Evolutionary conservation across 2,113 vertebrate species (phyloP).

Genomic region (Periophthalmodon schlosseri): DNA sequence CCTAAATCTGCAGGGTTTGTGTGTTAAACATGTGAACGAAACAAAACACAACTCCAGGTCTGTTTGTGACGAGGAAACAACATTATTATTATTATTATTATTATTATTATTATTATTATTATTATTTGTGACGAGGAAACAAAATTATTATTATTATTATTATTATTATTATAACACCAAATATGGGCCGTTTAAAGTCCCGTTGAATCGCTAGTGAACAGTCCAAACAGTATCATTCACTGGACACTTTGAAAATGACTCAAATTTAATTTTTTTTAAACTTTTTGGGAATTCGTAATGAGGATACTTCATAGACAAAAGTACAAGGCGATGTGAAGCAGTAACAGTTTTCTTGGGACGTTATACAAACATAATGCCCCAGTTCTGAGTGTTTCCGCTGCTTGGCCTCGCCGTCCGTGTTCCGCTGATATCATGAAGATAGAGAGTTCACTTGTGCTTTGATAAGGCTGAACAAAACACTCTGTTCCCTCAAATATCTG

Average conservation of each 20-base stretch:
- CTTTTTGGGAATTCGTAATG: not conserved
- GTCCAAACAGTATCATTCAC: not conserved
- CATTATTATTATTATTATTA: too few species aligned
- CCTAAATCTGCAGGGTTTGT: too few species aligned
- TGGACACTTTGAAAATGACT: not conserved
- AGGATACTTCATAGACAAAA: not conserved
- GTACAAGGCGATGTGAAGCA: not conserved
- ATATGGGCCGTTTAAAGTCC: too few species aligned
- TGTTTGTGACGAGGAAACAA: too few species aligned
- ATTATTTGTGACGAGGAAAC: too few species aligned
- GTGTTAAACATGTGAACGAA: too few species aligned
- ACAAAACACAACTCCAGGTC: too few species aligned
- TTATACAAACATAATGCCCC: slow-evolving; percentile 28
- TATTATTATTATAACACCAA: too few species aligned
- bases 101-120: too few species aligned
- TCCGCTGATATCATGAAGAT: slow-evolving; percentile 21
- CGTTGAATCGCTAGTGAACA: too few species aligned
- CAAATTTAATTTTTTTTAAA: too few species aligned
- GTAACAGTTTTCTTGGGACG: not conserved
- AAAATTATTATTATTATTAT: too few species aligned
- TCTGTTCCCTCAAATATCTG: not conserved
- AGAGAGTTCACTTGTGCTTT: slow-evolving; percentile 17
- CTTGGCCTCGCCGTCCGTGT: slow-evolving; percentile 40
- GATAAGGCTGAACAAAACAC: slow-evolving; percentile 8
- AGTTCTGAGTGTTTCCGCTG: slow-evolving; percentile 43